phyloP scores from a whole-genome alignment of 2,113 vertebrate genomes.

The Muntiacus reevesi region DNA sequence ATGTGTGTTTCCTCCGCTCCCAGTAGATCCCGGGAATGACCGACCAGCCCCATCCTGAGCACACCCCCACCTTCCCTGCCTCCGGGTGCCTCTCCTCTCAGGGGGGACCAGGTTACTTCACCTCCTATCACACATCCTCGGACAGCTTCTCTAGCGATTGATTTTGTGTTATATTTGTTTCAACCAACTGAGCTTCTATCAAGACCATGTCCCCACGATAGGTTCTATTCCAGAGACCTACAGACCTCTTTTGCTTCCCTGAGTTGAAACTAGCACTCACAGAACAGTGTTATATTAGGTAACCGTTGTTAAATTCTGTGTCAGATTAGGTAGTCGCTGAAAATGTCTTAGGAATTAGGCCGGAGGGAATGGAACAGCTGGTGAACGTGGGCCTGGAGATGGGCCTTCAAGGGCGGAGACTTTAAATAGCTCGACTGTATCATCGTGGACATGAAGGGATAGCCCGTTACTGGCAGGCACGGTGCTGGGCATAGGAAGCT shows the following conservation, averaged over 20 bases:
- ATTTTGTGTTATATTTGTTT: background rate
- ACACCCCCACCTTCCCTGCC: background rate
- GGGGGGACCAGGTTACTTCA: background rate
- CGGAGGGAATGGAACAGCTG: background rate
- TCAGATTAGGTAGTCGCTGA: background rate
- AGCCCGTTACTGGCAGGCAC: rapidly evolving
- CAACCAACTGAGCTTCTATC: background rate
- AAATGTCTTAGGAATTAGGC: background rate
- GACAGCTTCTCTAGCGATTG: background rate
- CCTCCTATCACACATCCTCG: background rate
- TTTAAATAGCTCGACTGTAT: background rate
- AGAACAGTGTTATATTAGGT: background rate
- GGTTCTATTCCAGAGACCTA: background rate
- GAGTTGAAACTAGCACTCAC: background rate
- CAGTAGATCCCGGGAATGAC: background rate
- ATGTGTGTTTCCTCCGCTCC: rapidly evolving
- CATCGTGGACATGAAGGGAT: rapidly evolving
- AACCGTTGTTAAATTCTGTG: background rate
- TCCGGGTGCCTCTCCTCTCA: rapidly evolving
- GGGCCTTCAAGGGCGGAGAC: background rate
- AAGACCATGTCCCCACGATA: rapidly evolving
- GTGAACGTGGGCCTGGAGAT: background rate
- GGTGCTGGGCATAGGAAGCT: background rate
- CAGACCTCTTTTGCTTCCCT: background rate
- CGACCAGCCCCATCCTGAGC: background rate